Base-by-base conservation (phyloP, 2,113 vertebrate species). In the Cyphomyrus discorhynchus region DNA sequence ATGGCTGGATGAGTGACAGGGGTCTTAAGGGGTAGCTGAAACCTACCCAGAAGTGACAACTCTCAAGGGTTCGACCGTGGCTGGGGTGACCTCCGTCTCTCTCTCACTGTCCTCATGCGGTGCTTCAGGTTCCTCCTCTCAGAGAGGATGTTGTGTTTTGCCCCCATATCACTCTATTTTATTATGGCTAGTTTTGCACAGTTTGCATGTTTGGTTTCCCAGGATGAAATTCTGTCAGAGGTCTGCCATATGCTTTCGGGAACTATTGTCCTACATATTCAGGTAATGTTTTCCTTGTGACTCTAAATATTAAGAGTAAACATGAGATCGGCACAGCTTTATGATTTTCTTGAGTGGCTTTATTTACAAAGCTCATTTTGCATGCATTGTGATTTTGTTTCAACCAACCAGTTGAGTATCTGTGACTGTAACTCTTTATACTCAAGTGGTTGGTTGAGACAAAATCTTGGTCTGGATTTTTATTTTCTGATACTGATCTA, bases 1-100 rank as follows among this genome's bases (percentile, higher is more conserved):
- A 96, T 96, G 90, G 39, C 92, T 66, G 86, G 42, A n/a, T 3
- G 47, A 58, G 49, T 13, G 13, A 11, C 4, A 35, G 11, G 27
- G 21, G 77, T 27, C 27, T 7, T 50, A 84, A 89, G 8, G 1
- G 56, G 45, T 19, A 74, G 47, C 45, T 15, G 39, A 56, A 27
- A 31, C 7, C 49, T 52, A 8, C 31, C n/a, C 24, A 19, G 49
- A 39, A 87, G 49, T 42, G 31, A 53, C 27, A 87, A 2, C 85
- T 53, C 17, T 53, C 15, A 19, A 39, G 49, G 24, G 21, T 13
- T 47, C 84, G 2, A 7, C 84, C 24, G 47, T 52, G 10, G 46
- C 47, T 52, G 13, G 47, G n/a, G 35, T 82, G 77, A 42, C 39
- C 39, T 82, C 42, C 7, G 9, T 27, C 31, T 31, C 49, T 31